Conservation (phyloP, 2,888 invertebrate genomes). For the Calephelis perditalis region DNA sequence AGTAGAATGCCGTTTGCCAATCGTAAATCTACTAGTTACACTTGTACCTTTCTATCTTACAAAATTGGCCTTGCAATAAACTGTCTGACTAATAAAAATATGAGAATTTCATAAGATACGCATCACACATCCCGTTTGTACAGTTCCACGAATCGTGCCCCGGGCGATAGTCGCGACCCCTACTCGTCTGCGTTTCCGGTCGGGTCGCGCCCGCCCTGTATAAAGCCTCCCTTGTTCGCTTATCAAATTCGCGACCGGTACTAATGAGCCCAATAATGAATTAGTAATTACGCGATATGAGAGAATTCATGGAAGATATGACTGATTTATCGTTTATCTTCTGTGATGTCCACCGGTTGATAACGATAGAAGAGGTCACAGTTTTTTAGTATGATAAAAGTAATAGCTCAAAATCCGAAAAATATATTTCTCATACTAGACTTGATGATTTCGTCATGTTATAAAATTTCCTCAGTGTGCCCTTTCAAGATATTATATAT, state of each 20-base stretch:
- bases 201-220: conserved; percentile 35
- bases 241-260: conserved; percentile 66
- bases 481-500: too few relatives aligned
- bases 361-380: conserved; percentile 26
- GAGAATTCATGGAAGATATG: conserved; percentile 11
- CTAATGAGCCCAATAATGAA: conserved; percentile 57
- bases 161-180: conserved; percentile 42
- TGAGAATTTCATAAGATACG: background rate
- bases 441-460: too few relatives aligned
- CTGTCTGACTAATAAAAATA: background rate
- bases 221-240: conserved; percentile 63
- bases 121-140: background rate
- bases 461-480: too few relatives aligned
- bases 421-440: too few relatives aligned
- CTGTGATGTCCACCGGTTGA: conserved; percentile 2
- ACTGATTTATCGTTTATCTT: conserved; percentile 2
- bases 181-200: conserved; percentile 38
- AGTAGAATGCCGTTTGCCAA: too few relatives aligned
- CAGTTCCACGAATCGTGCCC: conserved; percentile 3
- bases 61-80: too few relatives aligned
- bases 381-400: conserved; percentile 8
- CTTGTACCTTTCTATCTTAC: too few relatives aligned
- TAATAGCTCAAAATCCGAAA: too few relatives aligned
- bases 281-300: conserved; percentile 1
- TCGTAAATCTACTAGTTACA: too few relatives aligned